Base-by-base conservation (phyloP, 2,113 vertebrate genomes). In the Sciurus niger region DNA sequence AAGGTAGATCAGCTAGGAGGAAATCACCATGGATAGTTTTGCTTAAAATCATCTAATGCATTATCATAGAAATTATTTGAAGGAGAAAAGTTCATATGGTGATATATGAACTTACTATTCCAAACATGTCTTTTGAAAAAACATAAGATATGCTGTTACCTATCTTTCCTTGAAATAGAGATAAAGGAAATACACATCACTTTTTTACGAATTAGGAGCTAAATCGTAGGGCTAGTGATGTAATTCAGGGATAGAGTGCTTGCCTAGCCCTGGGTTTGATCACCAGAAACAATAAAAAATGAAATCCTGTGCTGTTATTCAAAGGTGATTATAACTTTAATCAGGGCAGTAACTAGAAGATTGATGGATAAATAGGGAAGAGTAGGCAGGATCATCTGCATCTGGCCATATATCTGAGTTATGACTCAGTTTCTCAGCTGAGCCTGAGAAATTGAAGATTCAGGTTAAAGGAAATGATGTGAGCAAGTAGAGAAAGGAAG, bases 131-230 rank as follows among this genome's bases (percentile, higher is more conserved):
- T 25, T 94, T 40, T 84, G 79, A 40, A 32, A 40, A 28, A 90
- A 58, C 51, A 34, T 8, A n/a, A 37, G 68, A 18, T 82, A 12
- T 89, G 18, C 8, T 65, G 1, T 95, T 91, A 73, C 43, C 43
- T 20, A 87, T 7, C 43, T 92, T 80, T 80, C 90, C 70, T 86
- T 85, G 46, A 24, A 8, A 91, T n/a, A 80, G 30, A 84, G 48
- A 79, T 80, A 10, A 30, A 37, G 30, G 34, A 43, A 80, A 74
- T 73, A 60, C 32, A 63, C 43, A 79, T 80, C 20, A 74, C 32
- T 92, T 92, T 79, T 92, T 55, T 22, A 60, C 86, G 53, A 90
- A 85, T 65, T 46, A 93, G 68, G 48, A 67, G 79, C 40, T 74
- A 37, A 83, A 24, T 73, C 51, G 37, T 72, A 14, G 24, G 60